Percentiles rank a stretch among this genome's conserved stretches.
These are phyloP conservation scores for Chrysemys picta DNA, from an alignment of 2,113 vertebrate species.

Conservation along the genomic window DNA sequence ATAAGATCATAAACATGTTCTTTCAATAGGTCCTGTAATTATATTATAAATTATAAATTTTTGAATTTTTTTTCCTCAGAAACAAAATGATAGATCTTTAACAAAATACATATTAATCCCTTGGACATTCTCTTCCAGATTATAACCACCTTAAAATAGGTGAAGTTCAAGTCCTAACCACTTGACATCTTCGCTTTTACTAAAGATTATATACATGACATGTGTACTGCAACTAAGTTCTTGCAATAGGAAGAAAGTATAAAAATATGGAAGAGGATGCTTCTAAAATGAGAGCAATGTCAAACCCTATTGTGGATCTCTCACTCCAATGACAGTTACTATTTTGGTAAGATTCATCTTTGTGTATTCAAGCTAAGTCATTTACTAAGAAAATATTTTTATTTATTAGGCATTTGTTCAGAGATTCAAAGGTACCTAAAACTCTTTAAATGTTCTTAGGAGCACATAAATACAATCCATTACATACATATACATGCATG, in stretches of 20 bases:
- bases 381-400: background rate
- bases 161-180: background rate
- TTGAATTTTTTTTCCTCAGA: background rate
- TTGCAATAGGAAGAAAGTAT: fast-evolving
- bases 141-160: background rate
- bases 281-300: background rate
- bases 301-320: background rate
- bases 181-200: background rate
- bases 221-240: background rate
- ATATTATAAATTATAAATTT: background rate
- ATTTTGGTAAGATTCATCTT: background rate
- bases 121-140: background rate
- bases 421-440: background rate
- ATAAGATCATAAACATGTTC: background rate
- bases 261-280: background rate
- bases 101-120: background rate
- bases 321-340: background rate
- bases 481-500: background rate
- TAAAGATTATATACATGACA: background rate
- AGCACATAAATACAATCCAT: background rate
- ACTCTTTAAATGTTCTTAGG: background rate
- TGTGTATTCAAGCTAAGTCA: background rate
- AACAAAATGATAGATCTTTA: background rate
- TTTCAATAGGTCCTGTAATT: background rate
- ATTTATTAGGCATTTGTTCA: background rate